Percentiles rank a stretch among this genome's conserved stretches.
Evolutionary conservation across 2,888 invertebrate genomes (phyloP).

Genomic region (Agrotis ipsilon): DNA sequence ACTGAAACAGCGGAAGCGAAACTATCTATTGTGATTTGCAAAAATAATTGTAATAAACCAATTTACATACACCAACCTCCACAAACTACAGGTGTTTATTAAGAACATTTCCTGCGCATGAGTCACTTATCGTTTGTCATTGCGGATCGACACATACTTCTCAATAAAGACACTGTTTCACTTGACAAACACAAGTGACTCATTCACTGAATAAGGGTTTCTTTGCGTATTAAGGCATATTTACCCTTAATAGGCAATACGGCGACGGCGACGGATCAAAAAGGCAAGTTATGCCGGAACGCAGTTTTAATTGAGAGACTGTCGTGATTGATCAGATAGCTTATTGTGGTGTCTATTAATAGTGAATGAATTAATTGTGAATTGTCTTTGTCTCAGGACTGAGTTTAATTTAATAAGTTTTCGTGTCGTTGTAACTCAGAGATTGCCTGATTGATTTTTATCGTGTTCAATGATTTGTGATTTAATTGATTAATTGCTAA

Average conservation of each 20-base stretch:
- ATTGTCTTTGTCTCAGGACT: constrained; percentile 53
- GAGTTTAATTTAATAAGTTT: constrained; percentile 50
- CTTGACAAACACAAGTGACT: constrained; percentile 80
- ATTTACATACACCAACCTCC: constrained; percentile 79
- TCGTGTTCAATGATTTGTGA: constrained; percentile 26
- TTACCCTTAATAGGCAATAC: constrained; percentile 81
- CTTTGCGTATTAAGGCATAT: constrained; percentile 81
- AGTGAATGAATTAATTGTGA: constrained; percentile 48
- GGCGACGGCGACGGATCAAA: constrained; percentile 76
- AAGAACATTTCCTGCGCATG: constrained; percentile 80
- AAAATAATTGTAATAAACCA: constrained; percentile 78
- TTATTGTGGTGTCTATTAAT: constrained; percentile 53
- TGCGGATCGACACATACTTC: constrained; percentile 71
- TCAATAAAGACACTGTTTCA: constrained; percentile 77
- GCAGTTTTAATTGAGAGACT: constrained; percentile 70
- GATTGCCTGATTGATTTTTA: constrained; percentile 30
- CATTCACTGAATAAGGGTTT: constrained; percentile 86
- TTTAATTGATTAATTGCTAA: not conserved
- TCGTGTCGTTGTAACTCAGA: constrained; percentile 41
- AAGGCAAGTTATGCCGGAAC: constrained; percentile 87
- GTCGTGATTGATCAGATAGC: constrained; percentile 69
- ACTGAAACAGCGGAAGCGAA: constrained; percentile 41
- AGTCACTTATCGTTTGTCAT: constrained; percentile 77
- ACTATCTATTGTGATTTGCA: constrained; percentile 69
- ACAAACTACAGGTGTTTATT: constrained; percentile 80